Evolutionary conservation across 2,888 invertebrate genomes (phyloP).

Genomic region (Arge pagana): DNA sequence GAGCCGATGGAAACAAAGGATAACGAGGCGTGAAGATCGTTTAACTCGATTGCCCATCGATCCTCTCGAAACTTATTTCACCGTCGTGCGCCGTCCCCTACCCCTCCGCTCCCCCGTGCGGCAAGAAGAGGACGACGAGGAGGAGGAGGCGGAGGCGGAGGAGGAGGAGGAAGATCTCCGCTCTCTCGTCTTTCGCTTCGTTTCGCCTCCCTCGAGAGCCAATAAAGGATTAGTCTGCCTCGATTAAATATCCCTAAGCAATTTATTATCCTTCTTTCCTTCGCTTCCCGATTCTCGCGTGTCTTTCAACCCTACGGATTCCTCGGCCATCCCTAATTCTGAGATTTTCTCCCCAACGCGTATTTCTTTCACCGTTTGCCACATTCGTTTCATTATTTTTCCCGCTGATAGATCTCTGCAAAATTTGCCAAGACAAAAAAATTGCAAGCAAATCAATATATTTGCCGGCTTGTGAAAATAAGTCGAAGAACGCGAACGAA

Average conservation of each 20-base stretch:
- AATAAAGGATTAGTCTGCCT: slow-evolving; percentile 50
- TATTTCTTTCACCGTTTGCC: slow-evolving; percentile 3
- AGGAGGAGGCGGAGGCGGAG: too few species aligned
- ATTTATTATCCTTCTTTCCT: slow-evolving; percentile 43
- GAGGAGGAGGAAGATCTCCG: slow-evolving; percentile 38
- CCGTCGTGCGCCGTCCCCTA: slow-evolving; percentile 8
- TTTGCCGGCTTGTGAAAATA: too few species aligned
- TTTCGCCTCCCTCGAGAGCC: slow-evolving; percentile 38
- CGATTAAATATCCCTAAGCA: slow-evolving; percentile 52
- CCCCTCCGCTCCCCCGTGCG: slow-evolving; percentile 1
- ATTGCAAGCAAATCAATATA: too few species aligned
- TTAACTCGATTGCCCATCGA: slow-evolving; percentile 53
- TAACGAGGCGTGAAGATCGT: slow-evolving; percentile 54
- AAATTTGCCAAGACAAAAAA: too few species aligned
- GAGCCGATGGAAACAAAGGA: slow-evolving; percentile 41
- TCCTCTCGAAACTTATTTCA: slow-evolving; percentile 39
- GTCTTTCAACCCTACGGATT: not conserved
- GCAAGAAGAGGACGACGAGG: too few species aligned
- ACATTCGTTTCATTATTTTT: too few species aligned
- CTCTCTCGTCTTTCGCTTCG: slow-evolving; percentile 39
- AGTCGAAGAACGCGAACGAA: too few species aligned
- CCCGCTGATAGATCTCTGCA: too few species aligned
- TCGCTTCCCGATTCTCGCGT: slow-evolving; percentile 2
- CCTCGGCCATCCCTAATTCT: not conserved
- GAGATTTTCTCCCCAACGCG: slow-evolving; percentile 8